Evolutionary conservation across 2,113 vertebrate genomes (phyloP), one percentile per base, ranked within the genome.

Genomic region (Caloenas nicobarica): DNA sequence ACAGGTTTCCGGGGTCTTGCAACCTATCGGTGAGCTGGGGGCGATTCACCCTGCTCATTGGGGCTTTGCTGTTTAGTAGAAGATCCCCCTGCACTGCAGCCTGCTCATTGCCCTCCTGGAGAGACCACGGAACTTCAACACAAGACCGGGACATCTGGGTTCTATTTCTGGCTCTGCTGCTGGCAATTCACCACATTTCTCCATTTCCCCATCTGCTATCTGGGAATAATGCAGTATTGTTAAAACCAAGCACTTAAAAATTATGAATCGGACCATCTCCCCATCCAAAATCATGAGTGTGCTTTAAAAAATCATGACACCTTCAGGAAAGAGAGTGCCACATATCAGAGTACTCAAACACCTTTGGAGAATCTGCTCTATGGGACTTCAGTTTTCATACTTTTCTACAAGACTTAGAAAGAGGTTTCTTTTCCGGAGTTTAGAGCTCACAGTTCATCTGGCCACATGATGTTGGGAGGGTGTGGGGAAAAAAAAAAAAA

Each of bases 91-190:
- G 86, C 70, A 42, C 90, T 65, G 70, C 91, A 92, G 81, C 83
- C 81, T 86, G 77, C 70, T 95, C 84, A 62, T 73, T 76, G 93
- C 90, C 93, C 92, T 96, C 93, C 91, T 82, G 90, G 91, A 97
- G 95, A 95, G 92, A 89, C 28, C 5, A 0, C 72, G 86, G 86
- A 96, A 86, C 76, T 87, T 94, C 57, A 0, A 89, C 93, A 96
- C 95, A 94, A 95, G 92, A 96, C 83, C 93, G 62, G 95, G 95
- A 96, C 92, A 96, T 92, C 96, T 97, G 96, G 95, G 95, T 95
- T 96, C 96, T 96, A 96, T 94, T 97, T 97, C 92, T 96, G 95
- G 83, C 96, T 96, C 93, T 36, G 95, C 95, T 97, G 95, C 91
- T 96, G 95, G 96, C 91, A 96, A 80, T 93, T 87, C 92, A 93